Evolutionary conservation across 2,113 vertebrate genomes (phyloP), one percentile per base, ranked within the genome.

Genomic region (Ceyx margarethae): DNA sequence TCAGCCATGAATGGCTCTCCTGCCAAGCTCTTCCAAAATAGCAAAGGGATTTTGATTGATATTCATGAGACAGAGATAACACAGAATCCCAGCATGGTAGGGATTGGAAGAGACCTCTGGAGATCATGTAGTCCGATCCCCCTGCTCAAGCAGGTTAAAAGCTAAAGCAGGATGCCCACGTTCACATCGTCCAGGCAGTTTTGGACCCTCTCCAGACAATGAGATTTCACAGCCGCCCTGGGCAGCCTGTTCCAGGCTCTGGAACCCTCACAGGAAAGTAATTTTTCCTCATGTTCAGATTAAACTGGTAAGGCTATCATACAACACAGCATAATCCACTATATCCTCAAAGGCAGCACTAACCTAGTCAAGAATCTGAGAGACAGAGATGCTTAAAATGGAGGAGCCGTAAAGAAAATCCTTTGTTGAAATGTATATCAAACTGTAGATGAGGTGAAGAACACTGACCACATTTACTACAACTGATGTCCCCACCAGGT

Each of bases 361-460:
- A 50, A 18, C 13, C 35, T 65, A 18, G 43, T 19, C 82, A 85
- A 81, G 35, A 75, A 6, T 23, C 35, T 69, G 48, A 8, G 29
- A 14, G 16, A 37, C 37, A 69, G 6, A 89, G 83, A 50, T 40
- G 33, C 10, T 46, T 60, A 26, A 85, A 94, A 46, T 11, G 8
- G 40, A 83, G n/a, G 56, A 14, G 2, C 35, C 48, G 10, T 57
- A 75, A 31, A 43, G 28, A 64, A 81, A 85, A 46, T 12, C 5
- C 0, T 0, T 0, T 42, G 0, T 42, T 31, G 2, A 4, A 62
- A 77, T 31, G 11, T 21, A 3, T 21, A n/a, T 21, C 9, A 65
- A 46, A 57, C 54, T 23, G 25, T 2, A 77, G n/a, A 10, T 57
- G 71, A 83, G 33, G 15, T 0, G 1, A 85, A 60, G 13, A 76